Evolutionary conservation across 2,797 vertebrate genomes (phyloP), one percentile per base, ranked within the genome.

Genomic region (Novumbra hubbsi): DNA sequence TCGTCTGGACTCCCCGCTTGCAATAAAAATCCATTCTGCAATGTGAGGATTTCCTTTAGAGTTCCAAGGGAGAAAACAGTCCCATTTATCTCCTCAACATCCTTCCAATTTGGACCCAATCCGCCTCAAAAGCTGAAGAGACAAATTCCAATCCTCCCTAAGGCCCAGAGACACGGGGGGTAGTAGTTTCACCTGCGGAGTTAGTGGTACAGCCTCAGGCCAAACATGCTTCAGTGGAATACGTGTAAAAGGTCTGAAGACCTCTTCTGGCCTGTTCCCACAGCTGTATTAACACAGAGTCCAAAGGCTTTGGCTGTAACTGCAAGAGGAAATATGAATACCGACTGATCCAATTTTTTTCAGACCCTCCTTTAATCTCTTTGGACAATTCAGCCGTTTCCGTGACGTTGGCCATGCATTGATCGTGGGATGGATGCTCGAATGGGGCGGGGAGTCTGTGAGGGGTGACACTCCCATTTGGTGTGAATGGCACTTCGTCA

Each of bases 351-450:
- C 55, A 34, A 70, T 84, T 71, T 72, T 68, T 41, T 70, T 38
- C 12, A 3, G 21, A 60, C 34, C 0, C 69, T 52, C 73, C 62
- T 76, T 70, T 69, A 72, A 78, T 64, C 75, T 77, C 65, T 73
- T 14, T 72, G n/a, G 70, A 21, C 32, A 80, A 4, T 50, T 85
- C 81, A 30, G 87, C 87, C 80, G 64, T 83, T 87, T 81, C 80
- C 87, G 80, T 64, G 83, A 87, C 63, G 81, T 49, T 79, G 76
- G 68, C 76, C 62, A 34, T 14, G 5, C 64, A 89, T 90, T 83
- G 90, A 90, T 89, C 78, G 45, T 30, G 7, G 62, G 62, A 41
- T 38, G 30, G 65, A 30, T 8, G 34, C 65, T 21, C 3, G 65
- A 19, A 11, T 67, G 30, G 19, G 65, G 17, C 0, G n/a, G 65